Evolutionary conservation across 1,140 invertebrate genomes (phyloP).

Genomic region (Hyles vespertilio): DNA sequence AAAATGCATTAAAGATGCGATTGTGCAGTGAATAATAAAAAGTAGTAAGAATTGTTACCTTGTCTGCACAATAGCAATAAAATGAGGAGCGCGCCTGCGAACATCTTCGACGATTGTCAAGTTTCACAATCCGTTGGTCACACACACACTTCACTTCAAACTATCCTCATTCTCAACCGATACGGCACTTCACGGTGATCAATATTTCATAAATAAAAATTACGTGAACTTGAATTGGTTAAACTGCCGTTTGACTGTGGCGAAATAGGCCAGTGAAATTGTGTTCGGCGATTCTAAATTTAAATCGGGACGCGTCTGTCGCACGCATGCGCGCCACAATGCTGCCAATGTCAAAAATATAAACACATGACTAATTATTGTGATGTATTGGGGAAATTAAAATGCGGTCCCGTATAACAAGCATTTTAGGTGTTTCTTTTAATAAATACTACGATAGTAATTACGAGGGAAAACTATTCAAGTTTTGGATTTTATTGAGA

Average conservation of each 20-base stretch:
- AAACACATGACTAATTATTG: neutral
- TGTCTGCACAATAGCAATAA: slow-evolving; percentile 38
- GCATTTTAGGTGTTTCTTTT: too few relatives aligned
- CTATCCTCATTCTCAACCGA: neutral
- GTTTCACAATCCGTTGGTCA: neutral
- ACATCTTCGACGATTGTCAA: slow-evolving; percentile 10
- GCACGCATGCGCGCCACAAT: slow-evolving; percentile 51
- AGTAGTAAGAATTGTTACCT: slow-evolving; percentile 19
- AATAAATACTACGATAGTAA: too few relatives aligned
- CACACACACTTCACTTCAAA: slow-evolving; percentile 1
- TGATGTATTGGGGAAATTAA: neutral
- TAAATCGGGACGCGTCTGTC: slow-evolving; percentile 51
- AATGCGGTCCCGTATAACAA: slow-evolving; percentile 1
- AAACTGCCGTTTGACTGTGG: slow-evolving; percentile 46
- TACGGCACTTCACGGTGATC: slow-evolving; percentile 1
- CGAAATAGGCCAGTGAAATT: slow-evolving; percentile 61
- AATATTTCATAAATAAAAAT: slow-evolving; percentile 21
- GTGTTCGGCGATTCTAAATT: slow-evolving; percentile 59
- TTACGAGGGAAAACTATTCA: too few relatives aligned
- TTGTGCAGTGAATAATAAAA: neutral
- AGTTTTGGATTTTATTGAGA: too few relatives aligned
- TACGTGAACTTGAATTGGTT: slow-evolving; percentile 20
- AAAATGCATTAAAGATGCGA: too few relatives aligned
- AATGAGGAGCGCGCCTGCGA: slow-evolving; percentile 9
- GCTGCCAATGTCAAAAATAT: slow-evolving; percentile 26